Percentiles rank a stretch among this genome's conserved stretches.
These are phyloP conservation scores for Melanotaenia pygmaea DNA, from an alignment of 2,797 vertebrate species.

Conservation along the genomic window DNA sequence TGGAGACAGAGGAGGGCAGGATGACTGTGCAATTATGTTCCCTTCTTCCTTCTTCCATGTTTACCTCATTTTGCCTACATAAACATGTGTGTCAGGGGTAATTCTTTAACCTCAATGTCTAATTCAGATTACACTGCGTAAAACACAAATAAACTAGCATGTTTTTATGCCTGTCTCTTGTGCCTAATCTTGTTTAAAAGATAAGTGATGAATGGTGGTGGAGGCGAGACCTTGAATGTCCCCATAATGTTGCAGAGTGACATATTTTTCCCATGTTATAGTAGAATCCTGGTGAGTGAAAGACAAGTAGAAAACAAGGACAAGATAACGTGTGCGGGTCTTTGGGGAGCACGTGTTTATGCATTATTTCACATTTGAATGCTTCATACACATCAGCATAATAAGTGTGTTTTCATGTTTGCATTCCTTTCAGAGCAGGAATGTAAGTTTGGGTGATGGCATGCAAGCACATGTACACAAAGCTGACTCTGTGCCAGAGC, in stretches of 20 bases:
- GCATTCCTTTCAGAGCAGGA: constrained; percentile 24
- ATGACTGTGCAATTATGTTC: constrained; percentile 41
- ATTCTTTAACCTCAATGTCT: constrained; percentile 22
- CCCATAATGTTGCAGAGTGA: constrained; percentile 23
- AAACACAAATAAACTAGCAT: constrained; percentile 22
- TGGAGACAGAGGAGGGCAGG: constrained; percentile 18
- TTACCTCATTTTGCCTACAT: constrained; percentile 4
- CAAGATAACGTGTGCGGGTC: not conserved
- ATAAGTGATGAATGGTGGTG: constrained; percentile 12
- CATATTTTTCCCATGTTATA: not conserved
- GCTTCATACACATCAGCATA: constrained; percentile 10
- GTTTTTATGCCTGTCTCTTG: not conserved
- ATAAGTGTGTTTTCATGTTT: constrained; percentile 44
- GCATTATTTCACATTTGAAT: constrained; percentile 8
- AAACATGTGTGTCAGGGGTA: not conserved
- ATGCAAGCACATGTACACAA: constrained; percentile 40
- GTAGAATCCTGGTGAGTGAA: constrained; percentile 10
- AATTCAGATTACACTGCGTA: not conserved
- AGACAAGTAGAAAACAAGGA: not conserved
- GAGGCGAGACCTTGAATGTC: constrained; percentile 55
- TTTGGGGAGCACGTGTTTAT: constrained; percentile 13
- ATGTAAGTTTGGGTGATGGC: constrained; percentile 41
- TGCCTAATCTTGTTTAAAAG: constrained; percentile 12
- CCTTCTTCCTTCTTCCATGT: constrained; percentile 19
- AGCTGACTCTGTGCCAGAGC: constrained; percentile 34